Evolutionary conservation across 2,797 vertebrate species (phyloP).

Genomic region (Sebastes goodei): DNA sequence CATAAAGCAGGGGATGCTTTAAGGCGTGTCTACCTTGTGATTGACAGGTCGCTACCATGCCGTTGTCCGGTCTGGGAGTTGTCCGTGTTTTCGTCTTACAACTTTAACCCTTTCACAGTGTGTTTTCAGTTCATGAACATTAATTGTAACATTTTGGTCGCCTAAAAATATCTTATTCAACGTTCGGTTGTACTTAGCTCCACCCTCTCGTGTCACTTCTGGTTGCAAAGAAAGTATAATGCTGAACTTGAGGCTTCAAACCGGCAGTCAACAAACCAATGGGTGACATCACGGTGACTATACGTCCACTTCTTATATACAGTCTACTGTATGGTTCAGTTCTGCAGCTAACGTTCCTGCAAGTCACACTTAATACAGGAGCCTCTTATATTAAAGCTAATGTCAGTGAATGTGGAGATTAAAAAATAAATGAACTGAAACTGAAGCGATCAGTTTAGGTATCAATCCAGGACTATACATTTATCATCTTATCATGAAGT

Average conservation of each 20-base stretch:
- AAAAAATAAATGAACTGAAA: background rate
- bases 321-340: background rate
- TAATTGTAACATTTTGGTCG: too few relatives aligned
- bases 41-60: accelerated
- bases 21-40: accelerated
- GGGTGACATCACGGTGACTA: background rate
- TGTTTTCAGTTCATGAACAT: too few relatives aligned
- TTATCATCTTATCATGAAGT: constrained; percentile 20
- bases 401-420: background rate
- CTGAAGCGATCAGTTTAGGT: background rate
- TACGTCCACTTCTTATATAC: background rate
- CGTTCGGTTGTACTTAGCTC: background rate
- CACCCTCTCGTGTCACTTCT: background rate
- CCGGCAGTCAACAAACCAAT: background rate
- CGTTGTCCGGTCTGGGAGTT: too few relatives aligned
- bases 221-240: background rate
- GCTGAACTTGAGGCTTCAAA: background rate
- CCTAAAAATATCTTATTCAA: background rate
- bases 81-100: too few relatives aligned
- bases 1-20: too few relatives aligned
- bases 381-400: background rate
- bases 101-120: too few relatives aligned
- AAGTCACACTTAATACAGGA: background rate
- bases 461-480: background rate
- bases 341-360: background rate